phyloP scores from a whole-genome alignment of 2,888 invertebrate genomes.

The Dryomyza anilis region DNA sequence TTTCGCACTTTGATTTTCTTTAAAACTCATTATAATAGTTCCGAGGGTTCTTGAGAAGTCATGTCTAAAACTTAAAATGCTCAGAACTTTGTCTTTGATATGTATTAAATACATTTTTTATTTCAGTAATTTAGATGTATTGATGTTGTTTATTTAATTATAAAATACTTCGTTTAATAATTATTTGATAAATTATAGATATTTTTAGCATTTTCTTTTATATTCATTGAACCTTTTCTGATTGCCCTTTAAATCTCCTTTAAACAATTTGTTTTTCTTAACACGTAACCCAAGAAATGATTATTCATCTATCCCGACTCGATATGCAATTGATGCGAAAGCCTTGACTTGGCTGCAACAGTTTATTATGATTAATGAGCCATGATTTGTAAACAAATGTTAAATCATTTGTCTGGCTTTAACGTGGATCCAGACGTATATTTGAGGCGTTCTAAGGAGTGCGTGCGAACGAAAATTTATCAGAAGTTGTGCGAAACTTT shows the following conservation, averaged over 20 bases:
- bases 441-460: too few species aligned
- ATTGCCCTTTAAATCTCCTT: neutral
- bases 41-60: too few species aligned
- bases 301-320: neutral
- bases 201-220: too few species aligned
- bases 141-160: neutral
- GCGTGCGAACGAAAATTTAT: neutral
- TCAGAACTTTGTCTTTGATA: too few species aligned
- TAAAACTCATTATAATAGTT: too few species aligned
- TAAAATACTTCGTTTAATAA: too few species aligned
- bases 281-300: neutral
- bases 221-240: too few species aligned
- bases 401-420: conserved; percentile 20
- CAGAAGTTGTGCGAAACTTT: conserved; percentile 14
- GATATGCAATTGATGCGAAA: too few species aligned
- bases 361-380: conserved; percentile 22
- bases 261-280: neutral
- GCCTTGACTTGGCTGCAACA: neutral
- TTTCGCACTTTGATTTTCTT: too few species aligned
- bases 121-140: neutral
- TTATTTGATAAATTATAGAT: too few species aligned
- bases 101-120: neutral
- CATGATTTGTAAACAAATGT: conserved; percentile 18
- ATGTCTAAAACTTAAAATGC: too few species aligned
- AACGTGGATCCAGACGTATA: conserved; percentile 1